Evolutionary conservation across 2,797 vertebrate species (phyloP).

Genomic region (Alosa sapidissima): DNA sequence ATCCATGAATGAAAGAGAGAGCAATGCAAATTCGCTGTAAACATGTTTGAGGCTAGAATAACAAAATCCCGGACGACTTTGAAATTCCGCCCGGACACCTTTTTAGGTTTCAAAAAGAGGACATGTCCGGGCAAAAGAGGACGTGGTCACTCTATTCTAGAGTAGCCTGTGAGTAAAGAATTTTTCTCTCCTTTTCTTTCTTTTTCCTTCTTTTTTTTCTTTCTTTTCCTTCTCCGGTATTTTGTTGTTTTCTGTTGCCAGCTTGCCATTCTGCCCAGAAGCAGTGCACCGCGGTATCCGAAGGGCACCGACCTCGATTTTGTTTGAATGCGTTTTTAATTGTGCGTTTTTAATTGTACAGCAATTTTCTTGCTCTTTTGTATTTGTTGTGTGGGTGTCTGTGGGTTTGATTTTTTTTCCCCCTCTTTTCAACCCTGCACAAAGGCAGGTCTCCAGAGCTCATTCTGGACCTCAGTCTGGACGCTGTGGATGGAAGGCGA

Average conservation of each 20-base stretch:
- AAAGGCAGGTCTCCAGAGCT: neutral
- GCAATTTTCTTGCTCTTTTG: constrained; percentile 15
- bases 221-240: too few species aligned
- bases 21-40: too few species aligned
- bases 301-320: neutral
- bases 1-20: too few species aligned
- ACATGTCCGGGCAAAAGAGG: too few species aligned
- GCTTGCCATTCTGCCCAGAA: neutral
- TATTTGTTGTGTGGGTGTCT: neutral
- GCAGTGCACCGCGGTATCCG: neutral
- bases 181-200: too few species aligned
- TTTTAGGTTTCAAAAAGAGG: too few species aligned
- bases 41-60: too few species aligned
- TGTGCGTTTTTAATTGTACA: neutral
- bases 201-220: too few species aligned
- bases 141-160: neutral
- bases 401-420: neutral
- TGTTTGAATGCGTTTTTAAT: neutral
- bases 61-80: too few species aligned
- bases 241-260: neutral
- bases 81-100: too few species aligned
- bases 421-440: neutral
- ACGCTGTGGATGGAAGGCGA: neutral
- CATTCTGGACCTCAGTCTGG: too few species aligned
- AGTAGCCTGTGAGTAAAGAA: neutral